Evolutionary conservation across 2,113 vertebrate genomes (phyloP).

Genomic region (Saguinus imperator): DNA sequence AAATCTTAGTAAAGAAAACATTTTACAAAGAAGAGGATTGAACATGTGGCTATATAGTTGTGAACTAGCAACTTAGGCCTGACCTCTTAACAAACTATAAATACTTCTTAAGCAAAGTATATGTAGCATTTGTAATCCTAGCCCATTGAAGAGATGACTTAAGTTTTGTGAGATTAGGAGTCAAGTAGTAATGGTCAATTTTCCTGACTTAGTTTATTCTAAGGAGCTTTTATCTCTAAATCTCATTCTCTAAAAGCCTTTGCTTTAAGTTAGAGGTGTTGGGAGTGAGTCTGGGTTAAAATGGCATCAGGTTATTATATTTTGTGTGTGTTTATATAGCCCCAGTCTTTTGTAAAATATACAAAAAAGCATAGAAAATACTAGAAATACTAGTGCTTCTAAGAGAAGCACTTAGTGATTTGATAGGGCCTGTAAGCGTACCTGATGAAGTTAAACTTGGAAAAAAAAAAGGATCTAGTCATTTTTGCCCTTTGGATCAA

Average conservation of each 20-base stretch:
- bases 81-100: background rate
- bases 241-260: background rate
- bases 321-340: background rate
- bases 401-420: background rate
- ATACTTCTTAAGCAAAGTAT: background rate
- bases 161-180: background rate
- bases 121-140: background rate
- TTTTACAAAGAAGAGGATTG: background rate
- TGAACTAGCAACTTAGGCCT: background rate
- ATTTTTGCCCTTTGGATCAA: background rate
- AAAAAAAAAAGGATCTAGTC: background rate
- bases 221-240: background rate
- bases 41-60: background rate
- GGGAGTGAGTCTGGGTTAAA: background rate
- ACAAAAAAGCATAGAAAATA: background rate
- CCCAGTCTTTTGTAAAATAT: background rate
- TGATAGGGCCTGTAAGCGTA: background rate
- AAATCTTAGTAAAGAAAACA: background rate
- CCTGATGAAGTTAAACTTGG: background rate
- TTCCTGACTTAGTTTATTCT: background rate
- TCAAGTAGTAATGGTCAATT: background rate
- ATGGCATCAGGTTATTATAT: background rate
- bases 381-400: too few relatives aligned
- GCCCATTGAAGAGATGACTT: background rate
- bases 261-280: background rate